Evolutionary conservation across 2,797 vertebrate genomes (phyloP), one percentile per base, ranked within the genome.

Genomic region (Tenualosa thibaudeaui): DNA sequence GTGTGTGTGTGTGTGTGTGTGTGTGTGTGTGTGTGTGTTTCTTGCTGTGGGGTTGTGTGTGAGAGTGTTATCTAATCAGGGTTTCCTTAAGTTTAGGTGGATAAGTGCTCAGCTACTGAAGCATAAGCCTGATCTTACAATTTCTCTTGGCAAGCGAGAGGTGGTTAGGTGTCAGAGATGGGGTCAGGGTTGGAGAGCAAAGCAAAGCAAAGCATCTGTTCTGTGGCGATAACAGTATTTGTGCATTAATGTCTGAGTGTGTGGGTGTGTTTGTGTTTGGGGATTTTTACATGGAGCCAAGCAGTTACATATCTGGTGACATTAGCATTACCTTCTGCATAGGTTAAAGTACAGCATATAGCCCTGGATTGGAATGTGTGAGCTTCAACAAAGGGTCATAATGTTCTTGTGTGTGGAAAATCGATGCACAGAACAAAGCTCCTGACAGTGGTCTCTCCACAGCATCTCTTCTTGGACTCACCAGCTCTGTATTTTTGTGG

Each of bases 231-330:
- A 78, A 78, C 17, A 19, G 37, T 2, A 40, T 78, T 78, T 78
- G 40, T 22, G 71, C 71, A 78, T 78, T 78, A 78, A 71, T 71
- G 65, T 71, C 65, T 6, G 15, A 0, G 71, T 43, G 40, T 46
- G 50, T 53, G 81, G 49, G 50, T 56, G 81, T 82, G 49, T 54
- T n/a, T 82, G 15, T 53, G 51, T 82, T 75, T 75, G 68, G 15
- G 37, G 40, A 40, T 46, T 22, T 78, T 19, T 19, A 43, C 68
- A 43, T 43, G 37, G 31, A 19, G 68, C 31, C 37, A 8, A 75
- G 37, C 71, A 46, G 17, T 19, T 78, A 40, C 40, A 19, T 78
- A 46, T 43, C 10, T 1, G 4, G 17, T 4, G 31, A 13, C 15
- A 19, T 75, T 40, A 75, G 68, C 68, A 19, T 43, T 31, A 13